Evolutionary conservation across 2,113 vertebrate species (phyloP).

Genomic region (Pelobates fuscus): DNA sequence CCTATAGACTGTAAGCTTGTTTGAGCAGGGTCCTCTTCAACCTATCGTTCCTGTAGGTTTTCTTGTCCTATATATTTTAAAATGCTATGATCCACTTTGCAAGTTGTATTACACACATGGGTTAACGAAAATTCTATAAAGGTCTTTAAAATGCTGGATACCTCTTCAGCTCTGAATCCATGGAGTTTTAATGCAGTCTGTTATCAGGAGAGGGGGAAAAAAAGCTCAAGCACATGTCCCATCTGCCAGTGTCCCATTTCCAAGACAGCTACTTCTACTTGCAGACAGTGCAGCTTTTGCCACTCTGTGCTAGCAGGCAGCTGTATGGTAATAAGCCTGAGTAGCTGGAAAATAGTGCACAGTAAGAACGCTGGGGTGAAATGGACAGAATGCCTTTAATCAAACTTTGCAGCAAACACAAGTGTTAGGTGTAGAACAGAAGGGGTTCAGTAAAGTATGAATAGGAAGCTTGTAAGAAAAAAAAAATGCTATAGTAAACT

Average conservation of each 20-base stretch:
- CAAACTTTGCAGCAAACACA: slow-evolving; percentile 85
- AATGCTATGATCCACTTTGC: no score
- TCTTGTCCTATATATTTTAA: no score
- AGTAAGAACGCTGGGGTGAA: slow-evolving; percentile 85
- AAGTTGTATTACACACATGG: no score
- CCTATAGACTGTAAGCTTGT: no score
- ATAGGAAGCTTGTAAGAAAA: neutral
- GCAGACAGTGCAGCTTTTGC: slow-evolving; percentile 77
- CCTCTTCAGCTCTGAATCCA: slow-evolving; percentile 74
- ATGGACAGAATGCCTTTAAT: slow-evolving; percentile 80
- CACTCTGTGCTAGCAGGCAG: slow-evolving; percentile 86
- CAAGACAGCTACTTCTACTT: slow-evolving; percentile 77
- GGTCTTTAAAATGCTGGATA: slow-evolving; percentile 71
- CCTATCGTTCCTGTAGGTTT: no score
- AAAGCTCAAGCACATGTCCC: slow-evolving; percentile 83
- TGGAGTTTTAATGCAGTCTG: no score
- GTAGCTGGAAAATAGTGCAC: slow-evolving; percentile 83
- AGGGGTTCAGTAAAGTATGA: neutral
- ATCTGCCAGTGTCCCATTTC: slow-evolving; percentile 84
- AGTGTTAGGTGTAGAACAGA: slow-evolving; percentile 17
- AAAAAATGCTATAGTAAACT: neutral
- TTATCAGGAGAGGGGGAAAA: no score
- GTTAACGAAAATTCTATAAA: slow-evolving; percentile 74
- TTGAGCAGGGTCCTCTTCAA: no score
- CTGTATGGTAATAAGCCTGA: slow-evolving; percentile 98